A percentile compares a stretch with the other conserved stretches of the same genome.
Conservation (phyloP, 2,797 vertebrate genomes). For the Australoheros facetus region DNA sequence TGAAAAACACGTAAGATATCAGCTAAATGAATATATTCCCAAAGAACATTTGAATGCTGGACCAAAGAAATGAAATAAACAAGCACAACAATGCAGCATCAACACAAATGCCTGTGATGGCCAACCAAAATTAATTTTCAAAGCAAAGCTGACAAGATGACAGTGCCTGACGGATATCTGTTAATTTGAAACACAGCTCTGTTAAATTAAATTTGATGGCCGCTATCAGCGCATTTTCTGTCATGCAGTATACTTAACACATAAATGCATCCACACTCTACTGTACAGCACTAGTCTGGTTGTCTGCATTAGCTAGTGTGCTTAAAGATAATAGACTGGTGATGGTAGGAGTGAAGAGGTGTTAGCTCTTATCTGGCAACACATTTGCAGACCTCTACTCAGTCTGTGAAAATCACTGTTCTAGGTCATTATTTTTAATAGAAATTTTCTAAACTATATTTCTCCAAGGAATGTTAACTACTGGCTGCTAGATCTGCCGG, state of each 20-base stretch:
- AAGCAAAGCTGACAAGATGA: constrained; percentile 8
- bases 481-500: not conserved
- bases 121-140: not conserved
- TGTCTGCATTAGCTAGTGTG: not conserved
- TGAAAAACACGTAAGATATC: not conserved
- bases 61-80: not conserved
- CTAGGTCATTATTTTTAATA: not conserved
- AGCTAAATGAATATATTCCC: not conserved
- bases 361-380: not conserved
- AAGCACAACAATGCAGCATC: not conserved
- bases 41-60: not conserved
- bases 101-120: not conserved
- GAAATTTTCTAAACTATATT: not conserved
- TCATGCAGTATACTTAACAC: not conserved
- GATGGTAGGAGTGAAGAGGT: not conserved
- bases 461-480: not conserved
- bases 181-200: not conserved
- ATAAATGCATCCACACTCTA: not conserved
- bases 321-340: not conserved
- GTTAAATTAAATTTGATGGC: not conserved
- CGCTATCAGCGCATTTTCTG: not conserved
- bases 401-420: not conserved
- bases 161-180: not conserved
- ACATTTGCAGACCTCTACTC: not conserved
- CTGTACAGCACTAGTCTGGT: not conserved